Conservation (phyloP, 2,888 invertebrate species). For the Bhutanitis thaidina region DNA sequence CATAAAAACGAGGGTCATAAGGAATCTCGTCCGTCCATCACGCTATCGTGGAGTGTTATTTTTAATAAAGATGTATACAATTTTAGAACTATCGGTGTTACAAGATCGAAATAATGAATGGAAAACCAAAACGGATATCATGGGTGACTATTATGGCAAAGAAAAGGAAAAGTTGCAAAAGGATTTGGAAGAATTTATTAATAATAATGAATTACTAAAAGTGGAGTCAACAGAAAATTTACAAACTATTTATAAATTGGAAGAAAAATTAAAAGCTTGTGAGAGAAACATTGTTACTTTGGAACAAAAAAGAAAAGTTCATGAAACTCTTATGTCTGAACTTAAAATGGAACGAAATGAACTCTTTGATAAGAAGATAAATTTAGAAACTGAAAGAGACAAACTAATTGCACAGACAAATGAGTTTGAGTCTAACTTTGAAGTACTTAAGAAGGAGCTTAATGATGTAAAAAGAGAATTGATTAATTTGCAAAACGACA, state of each 20-base stretch:
- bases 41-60: neutral
- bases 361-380: neutral
- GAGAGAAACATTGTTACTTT: neutral
- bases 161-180: constrained; percentile 6
- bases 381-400: constrained; percentile 1
- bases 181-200: neutral
- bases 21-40: too few relatives aligned
- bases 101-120: constrained; percentile 1
- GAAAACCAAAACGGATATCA: constrained; percentile 5
- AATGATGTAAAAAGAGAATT: constrained; percentile 5
- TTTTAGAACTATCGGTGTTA: constrained; percentile 9
- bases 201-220: neutral
- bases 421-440: neutral
- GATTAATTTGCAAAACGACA: neutral
- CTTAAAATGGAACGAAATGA: constrained; percentile 8
- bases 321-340: neutral
- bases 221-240: constrained; percentile 3
- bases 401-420: neutral
- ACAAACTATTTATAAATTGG: neutral
- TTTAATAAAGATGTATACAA: neutral
- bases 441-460: neutral
- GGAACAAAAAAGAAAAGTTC: constrained; percentile 1
- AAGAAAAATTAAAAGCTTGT: neutral
- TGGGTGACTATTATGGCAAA: neutral
- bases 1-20: too few relatives aligned